Conservation (phyloP, 2,888 invertebrate species). For the Bedellia somnulentella region DNA sequence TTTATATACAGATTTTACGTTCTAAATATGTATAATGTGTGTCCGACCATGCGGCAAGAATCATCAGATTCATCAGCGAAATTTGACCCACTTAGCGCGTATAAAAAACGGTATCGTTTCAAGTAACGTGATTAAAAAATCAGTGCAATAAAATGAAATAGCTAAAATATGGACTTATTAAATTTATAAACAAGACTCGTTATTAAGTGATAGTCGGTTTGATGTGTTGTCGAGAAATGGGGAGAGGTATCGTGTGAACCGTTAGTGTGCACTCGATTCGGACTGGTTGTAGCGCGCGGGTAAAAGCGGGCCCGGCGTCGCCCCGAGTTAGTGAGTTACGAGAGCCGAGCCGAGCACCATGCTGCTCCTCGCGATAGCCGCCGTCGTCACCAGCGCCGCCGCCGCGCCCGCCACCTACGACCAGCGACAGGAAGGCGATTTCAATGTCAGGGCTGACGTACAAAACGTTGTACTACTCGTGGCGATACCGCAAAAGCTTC, state of each 20-base stretch:
- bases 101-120: no score
- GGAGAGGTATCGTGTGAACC: constrained; percentile 25
- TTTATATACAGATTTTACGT: no score
- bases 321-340: constrained; percentile 1
- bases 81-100: no score
- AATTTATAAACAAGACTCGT: no score
- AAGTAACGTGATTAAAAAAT: no score
- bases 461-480: constrained; percentile 73
- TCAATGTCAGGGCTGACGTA: constrained; percentile 72
- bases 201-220: no score
- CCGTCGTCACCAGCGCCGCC: constrained; percentile 25
- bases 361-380: constrained; percentile 25
- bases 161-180: no score
- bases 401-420: constrained; percentile 53
- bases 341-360: constrained; percentile 15
- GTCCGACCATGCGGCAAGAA: no score
- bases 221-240: no score
- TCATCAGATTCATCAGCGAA: no score
- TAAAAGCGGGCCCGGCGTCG: constrained; percentile 45
- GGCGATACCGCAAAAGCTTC: constrained; percentile 49
- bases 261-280: constrained; percentile 53
- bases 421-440: constrained; percentile 76
- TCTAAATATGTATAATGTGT: no score
- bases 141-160: no score
- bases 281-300: constrained; percentile 40